Conservation (phyloP, 1,140 invertebrate species). For the Drosophila arizonae region DNA sequence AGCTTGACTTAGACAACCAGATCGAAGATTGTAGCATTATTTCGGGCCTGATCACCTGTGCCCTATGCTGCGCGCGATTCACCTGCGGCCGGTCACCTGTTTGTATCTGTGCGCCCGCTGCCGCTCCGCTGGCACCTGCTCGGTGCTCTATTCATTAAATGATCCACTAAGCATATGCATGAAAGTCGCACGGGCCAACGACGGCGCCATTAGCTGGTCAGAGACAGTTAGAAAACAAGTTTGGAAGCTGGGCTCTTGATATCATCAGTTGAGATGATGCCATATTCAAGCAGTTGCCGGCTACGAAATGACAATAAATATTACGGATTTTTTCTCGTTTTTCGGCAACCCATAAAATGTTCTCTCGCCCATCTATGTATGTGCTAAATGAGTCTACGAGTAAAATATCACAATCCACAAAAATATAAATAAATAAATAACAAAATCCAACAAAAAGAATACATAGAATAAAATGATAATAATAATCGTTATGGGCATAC, state of each 20-base stretch:
- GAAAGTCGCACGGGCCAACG: constrained; percentile 43
- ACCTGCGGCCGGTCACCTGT: constrained; percentile 5
- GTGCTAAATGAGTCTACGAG: constrained; percentile 28
- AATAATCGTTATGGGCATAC: constrained; percentile 73
- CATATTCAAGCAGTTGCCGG: constrained; percentile 34
- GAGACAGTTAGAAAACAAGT: constrained; percentile 51
- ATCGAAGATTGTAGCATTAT: constrained; percentile 6
- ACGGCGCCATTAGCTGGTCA: constrained; percentile 27
- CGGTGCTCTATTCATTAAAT: constrained; percentile 31
- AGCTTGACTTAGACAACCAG: not conserved
- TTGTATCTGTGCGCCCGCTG: constrained; percentile 25
- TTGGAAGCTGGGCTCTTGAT: constrained; percentile 21
- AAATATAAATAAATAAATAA: constrained; percentile 13
- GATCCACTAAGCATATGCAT: constrained; percentile 45
- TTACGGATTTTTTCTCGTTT: constrained; percentile 30
- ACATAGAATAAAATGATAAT: constrained; percentile 52
- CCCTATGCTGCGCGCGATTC: constrained; percentile 4
- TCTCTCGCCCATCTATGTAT: constrained; percentile 10
- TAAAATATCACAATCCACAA: constrained; percentile 11
- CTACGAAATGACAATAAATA: constrained; percentile 33
- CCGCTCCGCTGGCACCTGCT: not conserved
- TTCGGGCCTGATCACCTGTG: constrained; percentile 2
- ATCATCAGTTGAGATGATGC: constrained; percentile 39
- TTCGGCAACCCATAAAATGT: constrained; percentile 37
- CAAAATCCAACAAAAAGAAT: not conserved